Evolutionary conservation across 1,140 invertebrate species (phyloP).

Genomic region (Brachionus koreanus): DNA sequence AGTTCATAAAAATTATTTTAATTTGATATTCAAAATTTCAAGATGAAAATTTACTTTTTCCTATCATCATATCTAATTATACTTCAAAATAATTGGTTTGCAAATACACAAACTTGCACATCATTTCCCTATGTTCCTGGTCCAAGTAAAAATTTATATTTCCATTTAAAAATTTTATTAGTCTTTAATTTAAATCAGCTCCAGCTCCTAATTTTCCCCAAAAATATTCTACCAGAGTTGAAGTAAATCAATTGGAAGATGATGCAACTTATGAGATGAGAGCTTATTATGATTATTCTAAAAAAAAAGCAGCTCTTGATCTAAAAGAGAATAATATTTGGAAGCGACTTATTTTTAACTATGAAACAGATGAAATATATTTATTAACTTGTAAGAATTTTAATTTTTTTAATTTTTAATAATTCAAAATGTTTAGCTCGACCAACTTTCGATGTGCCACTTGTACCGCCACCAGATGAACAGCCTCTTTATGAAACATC

Average conservation of each 20-base stretch:
- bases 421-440: not conserved
- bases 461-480: constrained; percentile 15
- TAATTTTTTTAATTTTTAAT: not conserved
- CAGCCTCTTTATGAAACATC: constrained; percentile 13
- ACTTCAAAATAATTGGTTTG: not conserved
- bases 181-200: not conserved
- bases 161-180: not conserved
- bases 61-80: not conserved
- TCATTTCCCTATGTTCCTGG: not conserved
- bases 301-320: constrained; percentile 15
- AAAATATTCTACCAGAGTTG: constrained; percentile 26
- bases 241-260: constrained; percentile 31
- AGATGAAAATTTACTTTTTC: not conserved
- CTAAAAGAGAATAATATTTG: not conserved
- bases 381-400: not conserved
- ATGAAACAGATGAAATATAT: constrained; percentile 36
- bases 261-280: constrained; percentile 12
- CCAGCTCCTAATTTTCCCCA: not conserved
- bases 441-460: not conserved
- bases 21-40: not conserved
- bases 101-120: not conserved
- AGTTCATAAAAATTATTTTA: not conserved
- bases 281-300: not conserved
- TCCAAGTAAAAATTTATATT: not conserved
- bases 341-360: constrained; percentile 26